A percentile compares a stretch with the other conserved stretches of the same genome.
Conservation (phyloP, 2,888 invertebrate genomes). For the Dendrolimus pini region DNA sequence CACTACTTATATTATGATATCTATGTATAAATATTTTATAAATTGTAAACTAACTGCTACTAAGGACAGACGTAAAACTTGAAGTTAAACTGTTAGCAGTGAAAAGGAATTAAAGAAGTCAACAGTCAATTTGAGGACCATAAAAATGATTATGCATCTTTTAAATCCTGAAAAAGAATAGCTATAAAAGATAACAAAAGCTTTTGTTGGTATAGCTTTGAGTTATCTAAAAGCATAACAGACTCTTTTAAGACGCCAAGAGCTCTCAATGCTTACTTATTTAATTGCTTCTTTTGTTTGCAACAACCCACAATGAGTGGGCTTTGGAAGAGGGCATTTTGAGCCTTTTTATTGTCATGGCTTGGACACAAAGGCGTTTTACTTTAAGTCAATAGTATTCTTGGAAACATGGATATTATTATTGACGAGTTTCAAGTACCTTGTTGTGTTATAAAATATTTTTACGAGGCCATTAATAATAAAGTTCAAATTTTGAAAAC, state of each 20-base stretch:
- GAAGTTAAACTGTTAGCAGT: too few species aligned
- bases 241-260: constrained; percentile 9
- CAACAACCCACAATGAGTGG: constrained; percentile 11
- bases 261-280: constrained; percentile 3
- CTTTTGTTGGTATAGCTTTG: background rate
- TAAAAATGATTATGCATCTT: too few species aligned
- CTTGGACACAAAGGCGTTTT: background rate
- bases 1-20: too few species aligned
- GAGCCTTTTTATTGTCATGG: background rate
- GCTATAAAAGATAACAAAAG: background rate
- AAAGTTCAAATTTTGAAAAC: too few species aligned
- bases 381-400: background rate
- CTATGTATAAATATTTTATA: too few species aligned
- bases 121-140: too few species aligned
- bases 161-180: too few species aligned
- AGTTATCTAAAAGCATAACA: background rate
- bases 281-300: constrained; percentile 15
- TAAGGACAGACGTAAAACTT: too few species aligned
- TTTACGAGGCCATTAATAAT: too few species aligned
- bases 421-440: background rate
- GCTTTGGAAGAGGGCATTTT: background rate
- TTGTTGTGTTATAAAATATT: too few species aligned
- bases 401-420: background rate
- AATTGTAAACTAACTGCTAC: too few species aligned
- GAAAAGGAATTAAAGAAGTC: too few species aligned